Percentiles rank a stretch among this genome's conserved stretches.
Evolutionary conservation across 2,113 vertebrate genomes (phyloP).

Genomic region (Polyodon spathula): DNA sequence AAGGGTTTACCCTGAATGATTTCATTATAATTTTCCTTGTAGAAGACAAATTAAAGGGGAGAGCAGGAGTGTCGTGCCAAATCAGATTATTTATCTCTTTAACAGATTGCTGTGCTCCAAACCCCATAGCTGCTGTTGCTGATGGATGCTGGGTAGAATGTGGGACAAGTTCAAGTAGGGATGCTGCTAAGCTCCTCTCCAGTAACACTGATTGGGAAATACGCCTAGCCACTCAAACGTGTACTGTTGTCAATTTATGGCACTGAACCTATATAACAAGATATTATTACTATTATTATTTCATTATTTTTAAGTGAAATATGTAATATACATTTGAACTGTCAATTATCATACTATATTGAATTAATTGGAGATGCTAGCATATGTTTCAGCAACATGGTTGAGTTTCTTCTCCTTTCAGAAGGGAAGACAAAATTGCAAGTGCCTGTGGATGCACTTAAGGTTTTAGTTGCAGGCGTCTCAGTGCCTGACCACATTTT

Average conservation of each 20-base stretch:
- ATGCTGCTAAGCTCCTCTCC: conserved; percentile 22
- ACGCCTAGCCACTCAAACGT: too few relatives aligned
- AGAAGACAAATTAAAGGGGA: conserved; percentile 90
- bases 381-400: conserved; percentile 48
- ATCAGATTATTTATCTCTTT: conserved; percentile 93
- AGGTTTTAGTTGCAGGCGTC: conserved; percentile 77
- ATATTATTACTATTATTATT: too few relatives aligned
- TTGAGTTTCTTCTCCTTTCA: conserved; percentile 70
- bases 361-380: conserved; percentile 43
- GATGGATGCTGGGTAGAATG: conserved; percentile 54
- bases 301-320: too few relatives aligned
- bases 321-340: too few relatives aligned
- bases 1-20: conserved; percentile 84
- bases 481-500: conserved; percentile 65
- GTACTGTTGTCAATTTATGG: too few relatives aligned
- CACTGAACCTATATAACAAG: too few relatives aligned
- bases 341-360: too few relatives aligned
- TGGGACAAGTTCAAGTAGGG: conserved; percentile 46
- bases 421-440: conserved; percentile 59
- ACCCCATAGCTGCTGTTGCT: conserved; percentile 73
- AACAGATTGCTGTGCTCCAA: conserved; percentile 82
- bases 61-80: conserved; percentile 75
- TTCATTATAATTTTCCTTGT: conserved; percentile 91
- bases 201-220: conserved; percentile 38
- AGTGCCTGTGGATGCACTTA: conserved; percentile 72